Evolutionary conservation across 2,797 vertebrate species (phyloP), one percentile per base, ranked within the genome.

Genomic region (Intellagama lesueurii): DNA sequence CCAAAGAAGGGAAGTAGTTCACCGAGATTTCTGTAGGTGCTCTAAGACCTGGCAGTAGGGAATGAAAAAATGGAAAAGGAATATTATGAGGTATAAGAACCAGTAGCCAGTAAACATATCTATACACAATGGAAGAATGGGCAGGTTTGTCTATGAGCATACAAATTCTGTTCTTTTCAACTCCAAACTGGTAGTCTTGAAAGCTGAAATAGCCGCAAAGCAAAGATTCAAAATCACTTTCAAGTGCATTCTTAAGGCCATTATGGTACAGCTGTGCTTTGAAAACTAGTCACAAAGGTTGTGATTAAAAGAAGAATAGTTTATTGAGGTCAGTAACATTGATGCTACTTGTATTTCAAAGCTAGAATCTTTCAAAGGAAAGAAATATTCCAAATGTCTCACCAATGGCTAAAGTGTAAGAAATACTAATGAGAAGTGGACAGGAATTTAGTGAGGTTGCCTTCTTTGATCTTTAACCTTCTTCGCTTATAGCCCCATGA

Each of bases 341-440:
- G 52, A 35, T 11, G 28, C 47, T 47, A 28, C 14, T 30, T 26
- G 5, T 30, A 26, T 78, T 49, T 78, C 76, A 78, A 78, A 78
- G 44, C 44, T 14, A 12, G 49, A 28, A 5, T 28, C 76, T 16
- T 78, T 78, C 76, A 78, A 78, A 78, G 26, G 47, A 28, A 52
- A 49, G 44, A 11, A 56, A 56, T 40, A 78, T 83, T 17, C 64
- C 28, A 83, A 83, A 83, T 47, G 35, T 44, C 7, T 83, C 35
- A 17, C 28, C 26, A 69, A 69, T 17, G 66, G 40, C 30, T 47
- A 40, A 17, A 83, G 44, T 8, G 40, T 8, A 40, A 83, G 24
- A 83, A 83, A 83, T 83, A 69, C 26, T 83, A 69, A 83, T 69
- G 66, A 83, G 81, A 32, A 83, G 1, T 47, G 40, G 69, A 44